phyloP scores from a whole-genome alignment of 2,113 vertebrate species.

The Lycocorax pyrrhopterus region DNA sequence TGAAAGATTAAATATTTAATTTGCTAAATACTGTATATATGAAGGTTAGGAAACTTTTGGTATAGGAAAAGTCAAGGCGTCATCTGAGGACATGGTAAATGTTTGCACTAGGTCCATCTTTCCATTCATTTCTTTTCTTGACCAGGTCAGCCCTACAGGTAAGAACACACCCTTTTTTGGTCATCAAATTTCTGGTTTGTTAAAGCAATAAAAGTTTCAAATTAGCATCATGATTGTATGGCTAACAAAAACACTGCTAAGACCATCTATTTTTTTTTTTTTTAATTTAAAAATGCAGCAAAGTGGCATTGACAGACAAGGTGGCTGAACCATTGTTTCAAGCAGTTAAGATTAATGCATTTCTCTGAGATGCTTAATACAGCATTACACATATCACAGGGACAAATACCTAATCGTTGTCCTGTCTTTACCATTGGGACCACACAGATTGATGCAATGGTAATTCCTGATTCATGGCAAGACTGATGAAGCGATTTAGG shows the following conservation, averaged over 20 bases:
- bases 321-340: neutral
- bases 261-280: neutral
- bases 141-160: neutral
- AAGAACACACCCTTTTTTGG: neutral
- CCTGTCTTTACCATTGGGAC: neutral
- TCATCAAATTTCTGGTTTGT: neutral
- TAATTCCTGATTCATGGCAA: neutral
- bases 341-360: neutral
- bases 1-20: slow-evolving; percentile 71
- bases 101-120: neutral
- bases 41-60: slow-evolving; percentile 37
- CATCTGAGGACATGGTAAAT: neutral
- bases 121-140: neutral
- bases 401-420: neutral
- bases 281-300: neutral
- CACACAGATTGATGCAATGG: neutral
- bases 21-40: slow-evolving; percentile 44
- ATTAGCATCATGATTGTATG: neutral
- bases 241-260: neutral
- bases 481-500: neutral
- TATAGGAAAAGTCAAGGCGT: neutral
- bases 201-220: neutral
- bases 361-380: neutral
- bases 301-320: neutral
- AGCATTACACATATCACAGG: neutral